phyloP scores from a whole-genome alignment of 2,888 invertebrate species.

The Trissoscelio sp. region DNA sequence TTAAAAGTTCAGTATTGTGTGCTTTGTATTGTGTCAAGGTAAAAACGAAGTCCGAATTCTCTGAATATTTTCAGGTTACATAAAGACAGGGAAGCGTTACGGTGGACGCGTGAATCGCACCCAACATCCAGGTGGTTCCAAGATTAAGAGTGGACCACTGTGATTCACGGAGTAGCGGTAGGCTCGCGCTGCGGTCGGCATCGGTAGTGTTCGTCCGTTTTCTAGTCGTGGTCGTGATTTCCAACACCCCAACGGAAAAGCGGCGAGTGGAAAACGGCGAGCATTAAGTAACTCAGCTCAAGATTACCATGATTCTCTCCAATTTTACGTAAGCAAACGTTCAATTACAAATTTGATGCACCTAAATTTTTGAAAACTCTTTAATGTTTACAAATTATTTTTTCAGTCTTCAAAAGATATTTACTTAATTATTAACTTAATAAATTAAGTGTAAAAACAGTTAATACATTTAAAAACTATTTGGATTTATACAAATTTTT shows the following conservation, averaged over 20 bases:
- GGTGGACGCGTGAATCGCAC: conserved; percentile 33
- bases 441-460: no score
- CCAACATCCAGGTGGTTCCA: conserved; percentile 55
- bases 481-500: background rate
- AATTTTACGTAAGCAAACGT: conserved; percentile 23
- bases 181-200: conserved; percentile 79
- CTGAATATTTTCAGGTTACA: conserved; percentile 44
- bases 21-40: conserved; percentile 53
- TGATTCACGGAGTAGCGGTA: conserved; percentile 77
- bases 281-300: conserved; percentile 31
- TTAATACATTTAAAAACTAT: background rate
- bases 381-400: no score
- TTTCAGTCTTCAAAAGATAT: no score
- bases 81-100: conserved; percentile 3
- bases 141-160: conserved; percentile 54
- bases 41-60: conserved; percentile 36
- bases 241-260: background rate
- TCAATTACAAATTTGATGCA: no score
- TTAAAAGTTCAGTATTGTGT: conserved; percentile 33
- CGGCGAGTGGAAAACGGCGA: conserved; percentile 61
- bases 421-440: no score
- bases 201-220: conserved; percentile 72
- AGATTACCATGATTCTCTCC: conserved; percentile 47
- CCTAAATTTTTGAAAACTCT: no score
- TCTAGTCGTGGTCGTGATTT: conserved; percentile 59